Conservation (phyloP, 2,888 invertebrate species). For the Synanthedon tipuliformis region DNA sequence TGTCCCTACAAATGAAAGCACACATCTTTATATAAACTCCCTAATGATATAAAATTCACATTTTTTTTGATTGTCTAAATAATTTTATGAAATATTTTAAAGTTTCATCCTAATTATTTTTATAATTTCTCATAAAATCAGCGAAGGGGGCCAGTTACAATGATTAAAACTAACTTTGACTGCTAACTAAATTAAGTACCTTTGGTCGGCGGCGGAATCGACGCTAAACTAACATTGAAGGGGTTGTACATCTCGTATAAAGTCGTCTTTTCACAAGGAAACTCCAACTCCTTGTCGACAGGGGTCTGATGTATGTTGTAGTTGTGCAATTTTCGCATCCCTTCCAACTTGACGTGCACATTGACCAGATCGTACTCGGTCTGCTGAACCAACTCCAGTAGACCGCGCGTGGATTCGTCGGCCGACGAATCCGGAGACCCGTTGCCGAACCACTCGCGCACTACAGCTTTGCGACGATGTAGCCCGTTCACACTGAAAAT, state of each 20-base stretch:
- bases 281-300: conserved; percentile 83
- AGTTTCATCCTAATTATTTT: no score
- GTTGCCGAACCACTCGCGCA: conserved; percentile 89
- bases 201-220: conserved; percentile 70
- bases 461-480: conserved; percentile 85
- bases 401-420: conserved; percentile 74
- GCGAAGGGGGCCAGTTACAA: background rate
- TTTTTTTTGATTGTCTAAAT: no score
- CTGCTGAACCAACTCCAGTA: conserved; percentile 86
- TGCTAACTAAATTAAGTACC: conserved; percentile 23
- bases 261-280: conserved; percentile 87
- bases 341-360: conserved; percentile 80
- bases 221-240: conserved; percentile 73
- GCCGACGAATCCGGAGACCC: conserved; percentile 47
- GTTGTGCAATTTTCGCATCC: conserved; percentile 74
- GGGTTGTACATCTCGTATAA: conserved; percentile 92
- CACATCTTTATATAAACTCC: no score
- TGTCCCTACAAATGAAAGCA: conserved; percentile 66
- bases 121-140: no score
- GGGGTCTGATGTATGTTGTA: conserved; percentile 90
- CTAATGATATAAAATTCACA: no score
- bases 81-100: no score
- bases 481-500: conserved; percentile 76
- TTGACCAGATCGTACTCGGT: conserved; percentile 87
- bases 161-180: background rate